Base-by-base conservation (phyloP, 2,113 vertebrate genomes). In the Crotophaga sulcirostris region DNA sequence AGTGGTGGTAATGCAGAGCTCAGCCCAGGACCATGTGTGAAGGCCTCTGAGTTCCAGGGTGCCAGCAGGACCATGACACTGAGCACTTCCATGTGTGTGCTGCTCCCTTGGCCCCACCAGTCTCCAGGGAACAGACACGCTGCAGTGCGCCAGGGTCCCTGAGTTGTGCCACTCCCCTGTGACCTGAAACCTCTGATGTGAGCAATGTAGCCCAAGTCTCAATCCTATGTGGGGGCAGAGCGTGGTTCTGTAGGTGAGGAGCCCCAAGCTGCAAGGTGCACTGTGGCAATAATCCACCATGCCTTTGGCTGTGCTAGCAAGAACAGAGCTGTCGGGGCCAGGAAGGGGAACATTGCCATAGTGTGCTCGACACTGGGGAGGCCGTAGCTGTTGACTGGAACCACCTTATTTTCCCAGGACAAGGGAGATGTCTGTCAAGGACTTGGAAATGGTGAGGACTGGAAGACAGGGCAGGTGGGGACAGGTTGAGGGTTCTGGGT, bases 21-120 rank as follows among this genome's bases (percentile, higher is more conserved):
- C 29, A 28, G 44, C 34, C 28, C 2, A 1, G 34, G 33, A 29
- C 54, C 11, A 1, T n/a, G 34, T 5, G 1, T 0, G 2, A 42
- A 55, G 44, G 23, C 4, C 31, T 72, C 56, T 1, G 4, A 62
- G 56, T 25, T 44, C 29, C 24, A 10, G 23, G 40, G 21, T 3
- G 1, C 21, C 8, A 19, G 17, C 29, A 60, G 55, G 29, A 83
- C 19, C 18, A 42, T 11, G 15, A 18, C 45, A 44, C 67, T 42
- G 36, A 83, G 44, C 24, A 18, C 36, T 52, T 83, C 56, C 19
- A 1, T 24, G 67, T 34, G 31, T 3, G 1, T 2, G 2, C 24
- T 62, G 6, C 24, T 52, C 29, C 25, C 24, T 64, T 33, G 40
- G n/a, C 11, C 21, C 21, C 28, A 29, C 11, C 8, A 7, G 4